These are phyloP conservation scores for Pteronura brasiliensis DNA, from an alignment of 2,113 vertebrate species.

Conservation along the genomic window DNA sequence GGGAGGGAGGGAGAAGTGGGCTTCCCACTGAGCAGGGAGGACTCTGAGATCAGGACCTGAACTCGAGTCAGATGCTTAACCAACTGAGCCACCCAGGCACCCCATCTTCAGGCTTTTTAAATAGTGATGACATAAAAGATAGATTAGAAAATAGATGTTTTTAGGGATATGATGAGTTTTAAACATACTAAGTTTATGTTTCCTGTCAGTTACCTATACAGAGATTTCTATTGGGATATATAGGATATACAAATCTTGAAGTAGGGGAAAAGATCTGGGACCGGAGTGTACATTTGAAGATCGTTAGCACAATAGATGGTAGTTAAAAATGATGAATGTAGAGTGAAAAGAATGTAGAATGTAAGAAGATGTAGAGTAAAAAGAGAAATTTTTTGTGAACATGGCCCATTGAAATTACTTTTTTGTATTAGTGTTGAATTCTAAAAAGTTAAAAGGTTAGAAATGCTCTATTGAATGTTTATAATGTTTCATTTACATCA, in stretches of 20 bases:
- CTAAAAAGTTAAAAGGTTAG: slow-evolving; percentile 16
- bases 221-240: not conserved
- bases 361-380: not conserved
- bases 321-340: not conserved
- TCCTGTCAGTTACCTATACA: not conserved
- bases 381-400: not conserved
- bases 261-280: not conserved
- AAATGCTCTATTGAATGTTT: slow-evolving; percentile 2
- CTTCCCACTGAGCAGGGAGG: no score
- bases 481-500: not conserved
- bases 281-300: not conserved
- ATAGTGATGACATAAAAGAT: not conserved
- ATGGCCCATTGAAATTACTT: not conserved
- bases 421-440: slow-evolving; percentile 8
- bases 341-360: not conserved
- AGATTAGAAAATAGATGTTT: not conserved
- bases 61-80: no score
- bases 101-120: not conserved
- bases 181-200: not conserved
- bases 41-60: no score
- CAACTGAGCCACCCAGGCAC: no score
- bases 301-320: not conserved
- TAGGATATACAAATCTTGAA: not conserved
- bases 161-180: not conserved
- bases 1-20: no score